Base-by-base conservation (phyloP, 2,797 vertebrate species). In the Gouania willdenowi region DNA sequence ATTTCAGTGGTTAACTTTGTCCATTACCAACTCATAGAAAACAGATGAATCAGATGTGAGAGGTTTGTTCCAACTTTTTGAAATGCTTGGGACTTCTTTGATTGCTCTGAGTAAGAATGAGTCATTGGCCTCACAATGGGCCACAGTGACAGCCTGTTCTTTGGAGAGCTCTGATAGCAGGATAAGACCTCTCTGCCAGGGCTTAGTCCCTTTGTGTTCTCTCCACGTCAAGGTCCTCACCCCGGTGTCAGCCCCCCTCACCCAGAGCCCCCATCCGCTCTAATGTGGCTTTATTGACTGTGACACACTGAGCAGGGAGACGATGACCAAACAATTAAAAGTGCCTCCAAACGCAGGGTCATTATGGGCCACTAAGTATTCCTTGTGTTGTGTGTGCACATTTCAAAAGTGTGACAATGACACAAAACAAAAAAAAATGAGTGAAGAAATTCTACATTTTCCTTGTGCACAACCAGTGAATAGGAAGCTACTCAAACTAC, bases 231-330 rank as follows among this genome's bases (percentile, higher is more conserved):
- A 63, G 80, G 76, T 81, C 76, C 59, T 71, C 65, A 77, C 59
- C 66, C 68, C 67, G 69, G 50, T 43, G 46, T 71, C 16, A 27
- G 45, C 56, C 76, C 63, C 72, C 73, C 67, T 73, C 76, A 70
- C 80, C 81, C 70, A 57, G 67, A 76, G 71, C 82, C 74, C 71
- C 67, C 52, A 66, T 82, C 77, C 72, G 43, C 66, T 75, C 80
- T 86, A 84, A 83, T 84, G 62, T 72, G 82, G 77, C 88, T 87
- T 88, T 88, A 91, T 87, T 87, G 82, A 88, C 74, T 88, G 71
- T 89, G 87, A 89, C 85, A 79, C 75, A 83, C 62, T 59, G 66
- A 78, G 72, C 66, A 82, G 64, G 62, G 73, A 83, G 73, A 78
- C 71, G 71, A 86, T 91, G 85, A 88, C 77, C 80, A 58, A 71